Evolutionary conservation across 2,797 vertebrate genomes (phyloP).

Genomic region (Chaetophractus vellerosus): DNA sequence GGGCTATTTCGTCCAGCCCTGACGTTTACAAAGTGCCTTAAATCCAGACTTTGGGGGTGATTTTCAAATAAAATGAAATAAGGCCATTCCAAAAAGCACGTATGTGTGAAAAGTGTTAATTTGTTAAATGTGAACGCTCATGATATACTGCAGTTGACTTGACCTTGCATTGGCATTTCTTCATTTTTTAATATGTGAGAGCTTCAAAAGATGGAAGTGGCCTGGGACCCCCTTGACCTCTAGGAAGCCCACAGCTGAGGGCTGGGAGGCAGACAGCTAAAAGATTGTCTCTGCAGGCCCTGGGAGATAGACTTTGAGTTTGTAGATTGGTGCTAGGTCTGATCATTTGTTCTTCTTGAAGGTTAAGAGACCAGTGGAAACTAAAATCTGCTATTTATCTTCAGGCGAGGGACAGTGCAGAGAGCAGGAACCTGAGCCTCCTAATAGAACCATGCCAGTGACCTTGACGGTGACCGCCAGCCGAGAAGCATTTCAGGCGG

Average conservation of each 20-base stretch:
- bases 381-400: slow-evolving; percentile 83
- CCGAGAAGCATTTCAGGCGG: not conserved
- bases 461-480: slow-evolving; percentile 82
- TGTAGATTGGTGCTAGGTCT: slow-evolving; percentile 49
- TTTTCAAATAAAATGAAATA: not conserved
- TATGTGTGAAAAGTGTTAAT: not conserved
- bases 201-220: not conserved
- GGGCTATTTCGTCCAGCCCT: not conserved
- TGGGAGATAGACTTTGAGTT: slow-evolving; percentile 69
- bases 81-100: not conserved
- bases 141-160: not conserved
- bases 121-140: not conserved
- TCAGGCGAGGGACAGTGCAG: slow-evolving; percentile 55
- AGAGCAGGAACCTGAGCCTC: slow-evolving; percentile 82
- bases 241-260: not conserved
- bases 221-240: not conserved
- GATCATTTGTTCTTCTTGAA: slow-evolving; percentile 78
- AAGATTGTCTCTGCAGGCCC: slow-evolving; percentile 65
- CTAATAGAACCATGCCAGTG: slow-evolving; percentile 30
- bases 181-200: not conserved
- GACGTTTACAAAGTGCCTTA: not conserved
- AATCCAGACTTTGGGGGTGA: not conserved
- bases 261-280: slow-evolving; percentile 63
- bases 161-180: not conserved
- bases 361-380: slow-evolving; percentile 86